phyloP scores from a whole-genome alignment of 2,113 vertebrate genomes.

The Myiozetetes cayanensis region DNA sequence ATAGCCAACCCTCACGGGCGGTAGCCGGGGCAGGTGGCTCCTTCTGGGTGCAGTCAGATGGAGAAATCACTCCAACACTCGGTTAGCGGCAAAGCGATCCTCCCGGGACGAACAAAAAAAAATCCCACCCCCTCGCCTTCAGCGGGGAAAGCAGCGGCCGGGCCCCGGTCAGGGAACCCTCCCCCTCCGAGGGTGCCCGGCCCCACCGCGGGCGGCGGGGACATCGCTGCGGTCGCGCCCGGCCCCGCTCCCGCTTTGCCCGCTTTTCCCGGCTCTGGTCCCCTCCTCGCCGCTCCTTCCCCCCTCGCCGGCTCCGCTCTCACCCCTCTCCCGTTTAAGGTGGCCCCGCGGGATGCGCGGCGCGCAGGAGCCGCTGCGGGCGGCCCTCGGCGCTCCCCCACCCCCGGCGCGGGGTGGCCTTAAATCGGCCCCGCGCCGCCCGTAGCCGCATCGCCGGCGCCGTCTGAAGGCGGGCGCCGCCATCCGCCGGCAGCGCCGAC shows the following conservation, averaged over 20 bases:
- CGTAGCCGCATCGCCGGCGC: slow-evolving; percentile 1
- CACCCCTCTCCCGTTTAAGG: slow-evolving; percentile 43
- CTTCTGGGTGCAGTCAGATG: background rate
- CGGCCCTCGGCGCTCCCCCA: slow-evolving; percentile 19
- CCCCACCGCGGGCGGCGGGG: background rate
- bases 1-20: background rate
- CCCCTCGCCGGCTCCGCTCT: background rate
- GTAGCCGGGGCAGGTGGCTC: background rate
- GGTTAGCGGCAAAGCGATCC: background rate
- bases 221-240: background rate
- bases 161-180: no score
- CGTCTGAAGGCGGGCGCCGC: slow-evolving; percentile 14
- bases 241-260: background rate
- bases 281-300: background rate
- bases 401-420: slow-evolving; percentile 18
- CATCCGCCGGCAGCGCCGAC: background rate
- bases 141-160: background rate
- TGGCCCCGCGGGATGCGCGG: slow-evolving; percentile 23
- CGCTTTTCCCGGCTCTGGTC: background rate
- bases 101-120: no score
- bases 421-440: slow-evolving; percentile 37
- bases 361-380: background rate
- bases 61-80: background rate
- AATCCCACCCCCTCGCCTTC: background rate
- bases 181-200: background rate